Evolutionary conservation across 2,888 invertebrate genomes (phyloP), one percentile per base, ranked within the genome.

Genomic region (Tachina fera): DNA sequence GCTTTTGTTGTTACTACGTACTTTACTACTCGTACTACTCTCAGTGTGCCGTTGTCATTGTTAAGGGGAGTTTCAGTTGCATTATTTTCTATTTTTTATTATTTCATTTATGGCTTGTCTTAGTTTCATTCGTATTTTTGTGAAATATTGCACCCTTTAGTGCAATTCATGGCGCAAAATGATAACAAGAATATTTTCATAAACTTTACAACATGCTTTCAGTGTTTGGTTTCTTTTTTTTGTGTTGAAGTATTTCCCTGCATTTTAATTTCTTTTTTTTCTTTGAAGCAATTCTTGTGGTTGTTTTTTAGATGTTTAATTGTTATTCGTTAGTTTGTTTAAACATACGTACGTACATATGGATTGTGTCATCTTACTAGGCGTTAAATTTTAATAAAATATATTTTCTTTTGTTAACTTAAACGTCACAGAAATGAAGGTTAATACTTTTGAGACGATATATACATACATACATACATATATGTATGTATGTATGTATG

Each of bases 121-220:
- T n/a, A 61, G 53, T 65, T 81, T 60, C 60, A 68, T 67, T 68
- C 81, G 71, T 58, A 83, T 83, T 77, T 82, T 84, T 87, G 71
- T 87, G 85, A 87, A 78, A 87, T 85, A 87, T 87, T 85, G 83
- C 77, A 87, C 87, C 81, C 87, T 74, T 87, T 85, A 77, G 85
- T 82, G 87, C 82, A 82, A 87, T 87, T 87, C 81, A 84, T 82
- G 84, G 56, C 63, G 53, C 60, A 70, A 75, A 78, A 84, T 83
- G 81, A 77, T 81, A 77, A n/a, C n/a, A n/a, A 84, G 58, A 72
- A 79, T 56, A 84, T 63, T 70, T 75, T 75, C 65, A 72, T 53
- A 83, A 83, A 83, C 77, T 72, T 68, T 68, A 53, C 67, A 72
- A 83, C 77, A 72, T 83, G 77, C 51, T 72, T 75, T 47, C 19